Evolutionary conservation across 2,888 invertebrate genomes (phyloP).

Genomic region (Antitype chi): DNA sequence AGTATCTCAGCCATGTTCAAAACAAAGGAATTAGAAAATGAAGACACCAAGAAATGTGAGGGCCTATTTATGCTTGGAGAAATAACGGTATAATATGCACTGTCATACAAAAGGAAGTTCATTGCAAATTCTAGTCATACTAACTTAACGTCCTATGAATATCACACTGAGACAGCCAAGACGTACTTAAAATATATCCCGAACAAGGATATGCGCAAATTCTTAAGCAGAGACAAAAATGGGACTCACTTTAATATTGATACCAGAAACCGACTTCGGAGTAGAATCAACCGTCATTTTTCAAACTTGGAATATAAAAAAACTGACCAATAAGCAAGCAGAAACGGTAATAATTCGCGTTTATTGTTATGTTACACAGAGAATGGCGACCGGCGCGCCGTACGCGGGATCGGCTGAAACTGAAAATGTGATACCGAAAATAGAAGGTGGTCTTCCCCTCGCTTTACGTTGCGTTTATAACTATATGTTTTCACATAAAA

Average conservation of each 20-base stretch:
- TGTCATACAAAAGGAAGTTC: slow-evolving; percentile 42
- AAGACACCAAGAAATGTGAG: slow-evolving; percentile 36
- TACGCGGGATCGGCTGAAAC: slow-evolving; percentile 83
- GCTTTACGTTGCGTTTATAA: slow-evolving; percentile 65
- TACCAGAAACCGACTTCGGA: slow-evolving; percentile 81
- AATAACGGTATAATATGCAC: slow-evolving; percentile 48
- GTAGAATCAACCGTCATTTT: slow-evolving; percentile 81
- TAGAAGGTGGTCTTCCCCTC: slow-evolving; percentile 84
- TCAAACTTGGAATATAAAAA: slow-evolving; percentile 54
- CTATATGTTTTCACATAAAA: slow-evolving; percentile 74
- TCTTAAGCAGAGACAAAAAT: slow-evolving; percentile 53
- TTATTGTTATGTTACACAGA: slow-evolving; percentile 65
- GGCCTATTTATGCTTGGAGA: slow-evolving; percentile 10
- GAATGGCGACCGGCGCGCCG: slow-evolving; percentile 82
- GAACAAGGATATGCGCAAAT: slow-evolving; percentile 52
- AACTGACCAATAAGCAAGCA: slow-evolving; percentile 61
- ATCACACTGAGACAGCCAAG: slow-evolving; percentile 34
- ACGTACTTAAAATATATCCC: slow-evolving; percentile 56
- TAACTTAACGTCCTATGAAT: slow-evolving; percentile 55
- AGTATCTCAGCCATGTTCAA: slow-evolving; percentile 8
- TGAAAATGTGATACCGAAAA: slow-evolving; percentile 88
- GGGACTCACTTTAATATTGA: slow-evolving; percentile 87
- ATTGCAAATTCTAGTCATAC: slow-evolving; percentile 47
- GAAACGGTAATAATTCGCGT: slow-evolving; percentile 69
- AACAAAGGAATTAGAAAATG: slow-evolving; percentile 51